Base-by-base conservation (phyloP, 2,113 vertebrate genomes). In the Scatophagus argus region DNA sequence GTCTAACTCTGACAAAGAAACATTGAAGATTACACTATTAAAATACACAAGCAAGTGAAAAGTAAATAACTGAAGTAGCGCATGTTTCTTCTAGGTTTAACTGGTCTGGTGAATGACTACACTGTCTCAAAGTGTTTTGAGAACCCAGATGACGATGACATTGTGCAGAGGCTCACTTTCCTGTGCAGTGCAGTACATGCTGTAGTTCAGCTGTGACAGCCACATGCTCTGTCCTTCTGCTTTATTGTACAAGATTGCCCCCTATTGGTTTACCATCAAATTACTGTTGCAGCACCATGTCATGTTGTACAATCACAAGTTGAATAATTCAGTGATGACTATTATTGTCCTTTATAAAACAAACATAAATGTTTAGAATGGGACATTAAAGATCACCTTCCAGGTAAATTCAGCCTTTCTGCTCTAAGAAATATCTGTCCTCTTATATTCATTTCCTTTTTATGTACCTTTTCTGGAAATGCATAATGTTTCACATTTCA, bases 241-340 rank as follows among this genome's bases (percentile, higher is more conserved):
- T 85, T 74, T 66, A 80, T 74, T 88, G 88, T 83, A 52, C 88
- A 91, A 91, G 72, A 89, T 56, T 78, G 92, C 89, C 92, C 83
- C 89, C 92, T 91, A 67, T 90, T 90, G 92, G 88, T 62, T 17
- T 0, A 52, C 19, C 9, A 21, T 60, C 1, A 62, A 82, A 91
- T 17, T 58, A 59, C 65, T 47, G 13, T 27, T 43, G 44, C 27
- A 34, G 31, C n/a, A 59, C 6, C 59, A 19, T 38, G 51, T 54
- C 29, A 46, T 62, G 58, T 23, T 47, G 32, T 19, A 21, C 62
- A 21, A 34, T 34, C 8, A 51, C 5, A 41, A 58, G 6, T 16
- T 41, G 23, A 2, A 4, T 64, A 9, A 61, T 46, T 65, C 25
- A 39, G 23, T 76, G n/a, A 32, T 46, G 21, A 65, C 47, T 47